phyloP scores from a whole-genome alignment of 1,140 invertebrate genomes.

The Drosophila trapezifrons region DNA sequence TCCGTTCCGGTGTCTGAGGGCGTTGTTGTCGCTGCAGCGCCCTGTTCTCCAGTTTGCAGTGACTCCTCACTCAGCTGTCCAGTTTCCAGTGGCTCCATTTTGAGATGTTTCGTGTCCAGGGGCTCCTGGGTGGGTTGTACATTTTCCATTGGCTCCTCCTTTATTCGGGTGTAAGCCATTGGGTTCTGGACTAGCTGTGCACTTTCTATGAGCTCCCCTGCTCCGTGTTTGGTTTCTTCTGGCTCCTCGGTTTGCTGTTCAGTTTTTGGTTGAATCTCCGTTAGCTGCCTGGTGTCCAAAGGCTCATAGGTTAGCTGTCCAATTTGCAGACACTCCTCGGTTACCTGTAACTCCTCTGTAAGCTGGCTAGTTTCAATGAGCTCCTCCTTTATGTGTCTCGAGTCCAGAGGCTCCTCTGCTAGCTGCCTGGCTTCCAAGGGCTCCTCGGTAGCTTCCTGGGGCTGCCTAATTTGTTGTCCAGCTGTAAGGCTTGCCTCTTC shows the following conservation, averaged over 20 bases:
- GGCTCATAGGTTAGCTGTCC: background rate
- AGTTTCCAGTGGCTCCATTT: background rate
- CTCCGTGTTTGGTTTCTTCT: background rate
- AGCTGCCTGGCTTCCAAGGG: too few relatives aligned
- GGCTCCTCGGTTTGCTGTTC: background rate
- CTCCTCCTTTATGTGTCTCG: background rate
- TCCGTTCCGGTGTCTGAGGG: conserved; percentile 13
- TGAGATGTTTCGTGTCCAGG: too few relatives aligned
- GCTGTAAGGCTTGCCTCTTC: background rate
- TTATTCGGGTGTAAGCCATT: background rate
- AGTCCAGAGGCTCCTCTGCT: background rate
- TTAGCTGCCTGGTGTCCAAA: background rate
- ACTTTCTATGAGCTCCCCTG: too few relatives aligned
- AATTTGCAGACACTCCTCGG: background rate
- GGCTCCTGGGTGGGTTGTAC: background rate
- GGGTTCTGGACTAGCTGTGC: background rate
- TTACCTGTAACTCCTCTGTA: background rate
- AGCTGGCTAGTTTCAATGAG: background rate
- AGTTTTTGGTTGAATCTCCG: background rate
- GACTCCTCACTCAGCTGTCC: background rate
- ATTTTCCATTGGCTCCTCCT: background rate
- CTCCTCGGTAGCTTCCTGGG: background rate
- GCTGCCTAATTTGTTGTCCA: background rate
- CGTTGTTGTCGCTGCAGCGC: background rate
- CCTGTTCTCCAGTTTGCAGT: background rate